phyloP scores from a whole-genome alignment of 2,113 vertebrate genomes.

The Megaceryle maxima region DNA sequence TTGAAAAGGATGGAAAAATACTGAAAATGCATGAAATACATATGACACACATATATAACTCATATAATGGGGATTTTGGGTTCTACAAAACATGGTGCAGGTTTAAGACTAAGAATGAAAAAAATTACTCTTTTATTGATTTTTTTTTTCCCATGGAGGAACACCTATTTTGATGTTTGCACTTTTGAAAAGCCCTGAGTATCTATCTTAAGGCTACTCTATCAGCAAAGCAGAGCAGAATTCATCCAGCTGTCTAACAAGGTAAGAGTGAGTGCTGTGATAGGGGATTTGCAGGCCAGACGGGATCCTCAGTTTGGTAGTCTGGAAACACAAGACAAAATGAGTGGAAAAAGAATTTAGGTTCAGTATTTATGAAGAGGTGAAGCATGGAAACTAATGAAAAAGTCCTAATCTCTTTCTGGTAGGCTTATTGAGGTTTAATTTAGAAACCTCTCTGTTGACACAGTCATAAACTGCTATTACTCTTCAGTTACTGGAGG shows the following conservation, averaged over 20 bases:
- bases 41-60: neutral
- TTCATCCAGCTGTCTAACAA: neutral
- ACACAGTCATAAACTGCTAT: neutral
- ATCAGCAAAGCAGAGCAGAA: neutral
- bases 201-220: neutral
- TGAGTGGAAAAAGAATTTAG: neutral
- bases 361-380: neutral
- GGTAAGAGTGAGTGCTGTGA: neutral
- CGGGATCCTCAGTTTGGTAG: neutral
- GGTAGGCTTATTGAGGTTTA: neutral
- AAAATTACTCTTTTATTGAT: neutral
- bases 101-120: neutral
- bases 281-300: neutral
- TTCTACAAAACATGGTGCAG: neutral
- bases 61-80: neutral
- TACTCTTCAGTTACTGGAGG: neutral
- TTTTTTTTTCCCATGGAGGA: neutral
- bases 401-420: neutral
- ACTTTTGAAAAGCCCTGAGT: neutral
- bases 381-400: neutral
- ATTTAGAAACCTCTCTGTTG: neutral
- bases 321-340: neutral
- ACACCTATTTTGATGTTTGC: neutral
- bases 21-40: neutral
- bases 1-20: neutral